phyloP scores from a whole-genome alignment of 2,113 vertebrate genomes.

The Psilopsiagon aymara region DNA sequence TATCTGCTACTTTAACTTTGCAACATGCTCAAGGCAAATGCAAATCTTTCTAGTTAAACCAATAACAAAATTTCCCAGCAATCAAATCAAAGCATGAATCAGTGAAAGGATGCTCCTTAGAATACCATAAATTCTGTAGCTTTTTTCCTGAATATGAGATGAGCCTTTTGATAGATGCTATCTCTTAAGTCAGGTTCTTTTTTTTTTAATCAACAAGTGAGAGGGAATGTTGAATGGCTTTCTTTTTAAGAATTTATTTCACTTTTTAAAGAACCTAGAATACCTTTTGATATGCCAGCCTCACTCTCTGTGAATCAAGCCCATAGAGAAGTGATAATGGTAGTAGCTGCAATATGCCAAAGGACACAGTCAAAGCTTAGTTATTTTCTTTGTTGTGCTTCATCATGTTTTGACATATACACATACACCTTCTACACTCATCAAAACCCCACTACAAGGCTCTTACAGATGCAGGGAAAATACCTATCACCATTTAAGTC shows the following conservation, averaged over 20 bases:
- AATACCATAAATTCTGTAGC: neutral
- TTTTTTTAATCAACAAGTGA: neutral
- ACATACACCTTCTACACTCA: neutral
- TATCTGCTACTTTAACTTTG: neutral
- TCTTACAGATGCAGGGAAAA: neutral
- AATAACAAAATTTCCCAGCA: neutral
- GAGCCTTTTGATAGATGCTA: neutral
- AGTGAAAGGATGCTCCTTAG: neutral
- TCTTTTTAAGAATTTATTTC: neutral
- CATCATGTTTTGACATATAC: neutral
- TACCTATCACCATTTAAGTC: neutral
- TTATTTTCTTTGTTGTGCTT: neutral
- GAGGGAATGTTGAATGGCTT: neutral
- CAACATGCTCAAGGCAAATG: neutral
- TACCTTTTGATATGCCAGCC: neutral
- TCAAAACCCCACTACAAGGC: neutral
- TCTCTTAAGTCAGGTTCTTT: neutral
- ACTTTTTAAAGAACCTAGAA: neutral
- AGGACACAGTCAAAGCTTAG: neutral
- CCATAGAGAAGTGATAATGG: neutral
- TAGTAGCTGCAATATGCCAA: neutral
- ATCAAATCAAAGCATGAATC: neutral
- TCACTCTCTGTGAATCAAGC: neutral
- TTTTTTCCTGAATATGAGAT: neutral
- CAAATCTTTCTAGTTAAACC: neutral